These are phyloP conservation scores for Xylota sylvarum DNA, from an alignment of 2,888 invertebrate species.

Conservation along the genomic window DNA sequence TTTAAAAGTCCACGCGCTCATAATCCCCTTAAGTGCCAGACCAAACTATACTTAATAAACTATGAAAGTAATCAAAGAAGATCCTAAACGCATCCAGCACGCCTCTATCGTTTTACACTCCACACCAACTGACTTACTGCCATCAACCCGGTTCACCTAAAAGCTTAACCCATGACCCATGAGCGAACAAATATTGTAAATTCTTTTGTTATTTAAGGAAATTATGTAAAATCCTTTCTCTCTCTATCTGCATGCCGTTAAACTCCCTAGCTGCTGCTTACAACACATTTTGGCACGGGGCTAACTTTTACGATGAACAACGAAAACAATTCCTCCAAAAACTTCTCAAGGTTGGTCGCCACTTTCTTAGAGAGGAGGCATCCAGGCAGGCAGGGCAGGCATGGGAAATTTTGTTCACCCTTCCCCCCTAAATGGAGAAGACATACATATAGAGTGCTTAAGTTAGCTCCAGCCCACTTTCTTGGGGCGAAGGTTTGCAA, in stretches of 20 bases:
- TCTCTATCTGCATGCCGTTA: slow-evolving; percentile 13
- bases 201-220: slow-evolving; percentile 66
- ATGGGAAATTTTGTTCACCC: slow-evolving; percentile 10
- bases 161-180: slow-evolving; percentile 35
- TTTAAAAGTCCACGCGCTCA: slow-evolving; percentile 42
- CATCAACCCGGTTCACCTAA: slow-evolving; percentile 2
- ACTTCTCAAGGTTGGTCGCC: slow-evolving; percentile 48
- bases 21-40: slow-evolving; percentile 54
- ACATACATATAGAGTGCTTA: not conserved
- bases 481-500: slow-evolving; percentile 47
- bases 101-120: not conserved
- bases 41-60: slow-evolving; percentile 65
- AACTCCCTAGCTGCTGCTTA: slow-evolving; percentile 26
- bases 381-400: slow-evolving; percentile 42
- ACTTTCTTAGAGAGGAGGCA: slow-evolving; percentile 18
- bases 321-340: slow-evolving; percentile 57
- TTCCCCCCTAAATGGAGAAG: not conserved
- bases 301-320: slow-evolving; percentile 67
- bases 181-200: slow-evolving; percentile 60
- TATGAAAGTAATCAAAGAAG: slow-evolving; percentile 69
- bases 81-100: slow-evolving; percentile 38
- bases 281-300: slow-evolving; percentile 43
- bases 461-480: slow-evolving; percentile 21
- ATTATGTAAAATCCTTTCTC: slow-evolving; percentile 55
- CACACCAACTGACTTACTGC: not conserved